Percentiles rank a stretch among this genome's conserved stretches.
Evolutionary conservation across 2,888 invertebrate species (phyloP).

Genomic region (Dastarcus helophoroides): DNA sequence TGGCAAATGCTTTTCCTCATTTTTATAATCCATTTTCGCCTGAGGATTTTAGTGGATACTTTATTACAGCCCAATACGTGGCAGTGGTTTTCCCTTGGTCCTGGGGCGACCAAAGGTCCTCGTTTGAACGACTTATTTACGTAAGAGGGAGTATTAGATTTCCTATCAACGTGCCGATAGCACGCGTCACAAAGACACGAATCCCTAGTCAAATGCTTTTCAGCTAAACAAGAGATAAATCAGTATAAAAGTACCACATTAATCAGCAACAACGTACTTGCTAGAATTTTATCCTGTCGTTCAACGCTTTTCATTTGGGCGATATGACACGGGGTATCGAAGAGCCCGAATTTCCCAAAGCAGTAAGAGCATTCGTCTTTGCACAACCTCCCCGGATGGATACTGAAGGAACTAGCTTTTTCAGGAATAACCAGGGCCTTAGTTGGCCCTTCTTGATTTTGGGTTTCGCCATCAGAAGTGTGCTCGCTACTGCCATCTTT

Average conservation of each 20-base stretch:
- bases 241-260: constrained; percentile 1
- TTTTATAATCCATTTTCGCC: constrained; percentile 62
- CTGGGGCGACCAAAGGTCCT: constrained; percentile 30
- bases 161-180: constrained; percentile 73
- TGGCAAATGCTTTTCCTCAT: constrained; percentile 57
- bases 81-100: constrained; percentile 41
- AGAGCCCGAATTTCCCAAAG: constrained; percentile 74
- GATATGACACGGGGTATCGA: constrained; percentile 79
- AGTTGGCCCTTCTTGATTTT: constrained; percentile 38
- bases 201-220: constrained; percentile 70
- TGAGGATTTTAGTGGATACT: constrained; percentile 50
- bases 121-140: constrained; percentile 40
- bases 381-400: constrained; percentile 71
- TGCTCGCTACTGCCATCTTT: constrained; percentile 38
- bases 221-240: constrained; percentile 41
- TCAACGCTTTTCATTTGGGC: constrained; percentile 76
- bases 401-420: constrained; percentile 78
- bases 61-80: constrained; percentile 53
- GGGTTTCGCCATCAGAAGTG: constrained; percentile 34
- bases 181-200: constrained; percentile 82
- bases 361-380: constrained; percentile 81
- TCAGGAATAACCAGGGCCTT: constrained; percentile 71
- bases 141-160: constrained; percentile 62
- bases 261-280: constrained; percentile 43
- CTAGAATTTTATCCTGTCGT: constrained; percentile 68